Conservation (phyloP, 2,113 vertebrate species). For the Pelecanus crispus region DNA sequence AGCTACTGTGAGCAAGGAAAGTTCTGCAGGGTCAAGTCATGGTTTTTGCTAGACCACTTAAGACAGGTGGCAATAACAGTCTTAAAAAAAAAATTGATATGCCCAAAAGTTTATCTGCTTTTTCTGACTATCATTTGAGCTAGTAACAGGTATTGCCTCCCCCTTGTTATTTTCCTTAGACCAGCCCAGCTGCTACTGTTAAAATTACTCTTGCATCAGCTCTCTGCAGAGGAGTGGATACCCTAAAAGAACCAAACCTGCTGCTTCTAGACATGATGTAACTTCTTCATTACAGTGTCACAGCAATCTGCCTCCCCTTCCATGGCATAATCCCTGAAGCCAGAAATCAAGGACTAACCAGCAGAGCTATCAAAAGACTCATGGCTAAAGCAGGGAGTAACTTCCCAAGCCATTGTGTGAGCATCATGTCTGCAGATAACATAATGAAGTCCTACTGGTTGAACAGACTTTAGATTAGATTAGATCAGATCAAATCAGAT, state of each 20-base stretch:
- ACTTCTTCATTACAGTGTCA: background rate
- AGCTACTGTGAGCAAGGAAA: background rate
- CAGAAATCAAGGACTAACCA: background rate
- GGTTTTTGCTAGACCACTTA: background rate
- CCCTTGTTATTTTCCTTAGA: background rate
- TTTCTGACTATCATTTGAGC: background rate
- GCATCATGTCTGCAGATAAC: background rate
- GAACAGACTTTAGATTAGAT: background rate
- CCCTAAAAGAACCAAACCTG: background rate
- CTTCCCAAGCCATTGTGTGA: background rate
- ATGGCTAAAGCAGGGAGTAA: background rate
- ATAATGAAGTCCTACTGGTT: background rate
- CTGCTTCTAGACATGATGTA: background rate
- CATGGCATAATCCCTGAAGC: background rate
- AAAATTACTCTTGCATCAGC: background rate
- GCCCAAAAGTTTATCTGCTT: background rate
- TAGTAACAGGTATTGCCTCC: background rate
- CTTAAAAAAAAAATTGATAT: background rate
- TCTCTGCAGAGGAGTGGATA: background rate
- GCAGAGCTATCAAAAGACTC: background rate
- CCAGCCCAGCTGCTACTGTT: background rate
- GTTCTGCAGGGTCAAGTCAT: background rate
- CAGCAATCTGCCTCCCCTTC: background rate
- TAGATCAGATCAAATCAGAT: constrained; percentile 17
- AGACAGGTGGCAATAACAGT: background rate